Evolutionary conservation across 2,888 invertebrate species (phyloP), one percentile per base, ranked within the genome.

Genomic region (Cryptocheilus praepositus): DNA sequence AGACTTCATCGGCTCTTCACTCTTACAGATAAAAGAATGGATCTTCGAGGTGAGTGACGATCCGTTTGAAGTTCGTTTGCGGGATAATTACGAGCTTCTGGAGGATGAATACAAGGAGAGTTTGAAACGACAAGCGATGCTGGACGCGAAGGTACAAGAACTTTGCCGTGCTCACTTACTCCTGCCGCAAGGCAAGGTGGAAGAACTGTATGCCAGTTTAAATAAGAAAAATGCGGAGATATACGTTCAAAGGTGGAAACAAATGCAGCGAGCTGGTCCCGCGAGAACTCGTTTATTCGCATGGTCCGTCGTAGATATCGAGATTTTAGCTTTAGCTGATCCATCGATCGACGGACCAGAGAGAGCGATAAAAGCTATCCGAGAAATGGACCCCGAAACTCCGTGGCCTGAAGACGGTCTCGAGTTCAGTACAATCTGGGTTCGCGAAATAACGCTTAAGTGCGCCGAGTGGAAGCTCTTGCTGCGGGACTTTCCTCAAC

Each of bases 101-200:
- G 96, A 97, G 83, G 99, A 99, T 83, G 99, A 99, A 88, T 97
- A 96, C 83, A 94, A 95, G 80, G 99, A 99, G 87, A 96, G 96
- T 84, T 92, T 96, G 81, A 97, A 97, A 85, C 91, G 99, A 19
- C 92, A 95, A 70, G 94, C 95, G 64, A 94, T 97, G 91, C 91
- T 99, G 25, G 97, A 98, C 82, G 93, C 95, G 19, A 97, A 97
- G 91, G 95, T 96, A 18, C 92, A 92, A 16, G 95, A 96, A 84
- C 90, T 98, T 25, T 94, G 94, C 85, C 95, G 95, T 83, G 94
- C 95, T 2, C 94, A 96, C 82, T 90, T 96, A 3, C 92, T 96
- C 77, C 91, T 96, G 49, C 96, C 97, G 0, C 94, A 94, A 8
- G 95, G 93, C 0, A 96, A 96, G 84, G 94, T 96, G 0, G 98